Conservation (phyloP, 2,888 invertebrate genomes). For the Drepana falcataria region DNA sequence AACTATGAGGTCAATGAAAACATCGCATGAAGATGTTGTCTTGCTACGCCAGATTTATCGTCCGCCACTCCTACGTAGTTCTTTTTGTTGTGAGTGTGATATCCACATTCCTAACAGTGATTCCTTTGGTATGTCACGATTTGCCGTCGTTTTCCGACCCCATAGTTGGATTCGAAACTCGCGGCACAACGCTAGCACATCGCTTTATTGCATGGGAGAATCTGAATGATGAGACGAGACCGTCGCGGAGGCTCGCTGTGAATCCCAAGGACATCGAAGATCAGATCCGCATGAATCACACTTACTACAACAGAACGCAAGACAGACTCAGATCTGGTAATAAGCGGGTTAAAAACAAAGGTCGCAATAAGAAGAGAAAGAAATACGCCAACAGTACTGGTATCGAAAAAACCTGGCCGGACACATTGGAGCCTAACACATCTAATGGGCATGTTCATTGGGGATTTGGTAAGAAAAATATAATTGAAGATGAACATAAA, state of each 20-base stretch:
- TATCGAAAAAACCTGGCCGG: slow-evolving; percentile 42
- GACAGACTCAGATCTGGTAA: slow-evolving; percentile 53
- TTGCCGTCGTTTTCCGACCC: slow-evolving; percentile 92
- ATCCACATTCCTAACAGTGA: slow-evolving; percentile 58
- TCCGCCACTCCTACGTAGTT: slow-evolving; percentile 66
- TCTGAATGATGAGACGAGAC: slow-evolving; percentile 85
- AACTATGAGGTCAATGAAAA: slow-evolving; percentile 57
- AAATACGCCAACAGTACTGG: slow-evolving; percentile 42
- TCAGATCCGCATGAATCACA: slow-evolving; percentile 67
- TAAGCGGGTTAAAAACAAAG: slow-evolving; percentile 55
- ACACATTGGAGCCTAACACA: slow-evolving; percentile 41
- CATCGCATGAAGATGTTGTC: slow-evolving; percentile 59
- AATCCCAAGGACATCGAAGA: slow-evolving; percentile 84
- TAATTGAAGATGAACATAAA: slow-evolving; percentile 76
- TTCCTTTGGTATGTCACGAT: slow-evolving; percentile 60
- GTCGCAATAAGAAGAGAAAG: slow-evolving; percentile 56
- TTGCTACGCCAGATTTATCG: slow-evolving; percentile 71
- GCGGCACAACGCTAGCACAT: slow-evolving; percentile 90
- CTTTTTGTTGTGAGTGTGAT: slow-evolving; percentile 58
- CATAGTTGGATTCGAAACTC: slow-evolving; percentile 93
- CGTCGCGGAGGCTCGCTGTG: slow-evolving; percentile 83
- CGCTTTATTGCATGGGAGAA: slow-evolving; percentile 91
- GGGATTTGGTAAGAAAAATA: slow-evolving; percentile 79
- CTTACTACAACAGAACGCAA: slow-evolving; percentile 52
- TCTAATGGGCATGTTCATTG: slow-evolving; percentile 70